Evolutionary conservation across 2,113 vertebrate species (phyloP).

Genomic region (Oceanodroma tethys): DNA sequence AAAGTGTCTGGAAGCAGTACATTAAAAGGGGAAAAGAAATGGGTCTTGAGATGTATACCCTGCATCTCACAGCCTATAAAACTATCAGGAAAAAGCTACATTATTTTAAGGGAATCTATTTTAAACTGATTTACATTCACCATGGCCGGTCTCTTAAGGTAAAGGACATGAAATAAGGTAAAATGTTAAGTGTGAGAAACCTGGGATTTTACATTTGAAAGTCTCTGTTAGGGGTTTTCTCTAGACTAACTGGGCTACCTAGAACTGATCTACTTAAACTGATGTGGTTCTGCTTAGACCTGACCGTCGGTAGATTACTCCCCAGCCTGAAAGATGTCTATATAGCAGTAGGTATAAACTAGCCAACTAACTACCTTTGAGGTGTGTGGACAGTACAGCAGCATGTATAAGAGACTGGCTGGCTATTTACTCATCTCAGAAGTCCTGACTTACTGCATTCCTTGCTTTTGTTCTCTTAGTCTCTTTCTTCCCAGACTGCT

Average conservation of each 20-base stretch:
- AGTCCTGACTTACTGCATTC: conserved; percentile 53
- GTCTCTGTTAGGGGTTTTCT: not conserved
- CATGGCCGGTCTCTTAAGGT: not conserved
- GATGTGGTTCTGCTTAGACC: not conserved
- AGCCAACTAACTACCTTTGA: not conserved
- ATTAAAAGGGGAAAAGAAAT: not conserved
- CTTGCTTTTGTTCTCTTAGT: conserved; percentile 17
- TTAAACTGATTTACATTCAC: not conserved
- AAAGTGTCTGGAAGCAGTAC: not conserved
- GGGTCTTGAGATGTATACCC: not conserved
- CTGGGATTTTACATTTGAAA: not conserved
- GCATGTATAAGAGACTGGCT: not conserved
- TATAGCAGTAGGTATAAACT: not conserved
- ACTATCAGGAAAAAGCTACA: not conserved
- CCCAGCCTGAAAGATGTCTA: not conserved
- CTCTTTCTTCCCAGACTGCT: not conserved
- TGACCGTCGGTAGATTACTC: not conserved
- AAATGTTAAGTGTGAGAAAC: not conserved
- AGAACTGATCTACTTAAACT: not conserved
- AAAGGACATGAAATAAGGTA: not conserved
- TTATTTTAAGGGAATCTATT: not conserved
- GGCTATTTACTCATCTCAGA: not conserved
- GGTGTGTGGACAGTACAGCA: not conserved
- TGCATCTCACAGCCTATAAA: not conserved
- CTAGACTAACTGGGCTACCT: not conserved